Base-by-base conservation (phyloP, 2,888 invertebrate genomes). In the Ommatoiulus sabulosus region DNA sequence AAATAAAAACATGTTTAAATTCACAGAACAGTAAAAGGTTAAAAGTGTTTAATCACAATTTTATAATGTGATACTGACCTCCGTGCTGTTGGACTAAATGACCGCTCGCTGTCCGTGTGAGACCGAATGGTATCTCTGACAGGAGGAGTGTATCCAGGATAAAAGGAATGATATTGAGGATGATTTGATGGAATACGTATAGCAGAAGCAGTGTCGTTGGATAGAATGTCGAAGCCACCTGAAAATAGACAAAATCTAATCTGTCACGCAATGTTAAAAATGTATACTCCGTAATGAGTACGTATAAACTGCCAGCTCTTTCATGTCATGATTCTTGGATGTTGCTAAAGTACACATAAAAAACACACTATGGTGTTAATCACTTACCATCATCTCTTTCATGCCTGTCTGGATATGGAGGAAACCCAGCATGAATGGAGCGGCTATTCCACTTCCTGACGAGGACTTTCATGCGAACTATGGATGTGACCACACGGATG, bases 401-500 rank as follows among this genome's bases (percentile, higher is more conserved):
- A 6, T 89, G 86, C n/a, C 87, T 52, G 7, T 86, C 84, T 20
- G 85, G n/a, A 46, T 44, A 72, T 46, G 86, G 85, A 4, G 44
- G 85, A 44, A 85, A 24, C 3, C 35, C 57, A 46, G n/a, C 72
- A 44, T 72, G 44, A n/a, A 94, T 93, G 90, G 93, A 94, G 1
- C 95, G 95, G 3, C 93, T 94, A 90, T 94, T 94, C 95, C 95
- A 95, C 80, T 95, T 93, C 88, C 93, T 92, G 3, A 95, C 94
- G 90, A 96, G 93, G 92, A 94, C 95, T 91, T 95, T 95, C 95
- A 96, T 95, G 89, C 96, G 93, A 80, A 93, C 92, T 87, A 95
- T 93, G 80, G 95, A 94, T 72, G 95, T 93, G 5, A 95, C 92
- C 17, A 93, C 93, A 88, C 94, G 92, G 4, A 93, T 95, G 0